Conservation (phyloP, 2,888 invertebrate species). For the Phortica okadai region DNA sequence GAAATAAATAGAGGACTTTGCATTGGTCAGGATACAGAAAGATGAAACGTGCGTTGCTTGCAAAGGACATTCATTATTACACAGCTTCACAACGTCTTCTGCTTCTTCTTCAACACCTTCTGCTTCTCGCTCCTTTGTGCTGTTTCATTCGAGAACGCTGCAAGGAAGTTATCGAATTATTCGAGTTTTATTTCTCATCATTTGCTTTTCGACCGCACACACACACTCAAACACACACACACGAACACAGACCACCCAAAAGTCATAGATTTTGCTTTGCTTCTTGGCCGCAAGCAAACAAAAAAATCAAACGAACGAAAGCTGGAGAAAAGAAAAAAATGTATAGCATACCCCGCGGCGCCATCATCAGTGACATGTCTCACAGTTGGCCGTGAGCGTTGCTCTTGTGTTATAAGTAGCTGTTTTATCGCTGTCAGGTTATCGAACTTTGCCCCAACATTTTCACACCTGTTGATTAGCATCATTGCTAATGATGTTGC, state of each 20-base stretch:
- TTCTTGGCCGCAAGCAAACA: too few species aligned
- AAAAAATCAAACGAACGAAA: not conserved
- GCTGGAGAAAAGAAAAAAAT: constrained; percentile 17
- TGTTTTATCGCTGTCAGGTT: constrained; percentile 8
- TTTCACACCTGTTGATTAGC: constrained; percentile 45
- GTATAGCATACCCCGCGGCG: constrained; percentile 40
- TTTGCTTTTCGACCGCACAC: constrained; percentile 42
- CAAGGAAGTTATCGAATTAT: constrained; percentile 56
- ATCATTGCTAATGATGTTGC: not conserved
- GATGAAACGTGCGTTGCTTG: constrained; percentile 65
- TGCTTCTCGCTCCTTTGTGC: too few species aligned
- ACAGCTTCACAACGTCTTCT: constrained; percentile 36
- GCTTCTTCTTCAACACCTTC: too few species aligned
- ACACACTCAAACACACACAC: constrained; percentile 20
- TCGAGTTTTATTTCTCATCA: constrained; percentile 57
- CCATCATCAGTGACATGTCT: not conserved
- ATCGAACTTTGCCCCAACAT: not conserved
- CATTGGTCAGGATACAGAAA: constrained; percentile 49
- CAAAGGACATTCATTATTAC: constrained; percentile 66
- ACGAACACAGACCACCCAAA: not conserved
- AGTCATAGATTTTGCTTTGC: not conserved
- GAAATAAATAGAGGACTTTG: constrained; percentile 13
- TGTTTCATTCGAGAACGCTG: not conserved
- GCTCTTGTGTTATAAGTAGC: constrained; percentile 1
- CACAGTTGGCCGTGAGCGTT: constrained; percentile 32